Evolutionary conservation across 2,888 invertebrate species (phyloP).

Genomic region (Dioctria linearis): DNA sequence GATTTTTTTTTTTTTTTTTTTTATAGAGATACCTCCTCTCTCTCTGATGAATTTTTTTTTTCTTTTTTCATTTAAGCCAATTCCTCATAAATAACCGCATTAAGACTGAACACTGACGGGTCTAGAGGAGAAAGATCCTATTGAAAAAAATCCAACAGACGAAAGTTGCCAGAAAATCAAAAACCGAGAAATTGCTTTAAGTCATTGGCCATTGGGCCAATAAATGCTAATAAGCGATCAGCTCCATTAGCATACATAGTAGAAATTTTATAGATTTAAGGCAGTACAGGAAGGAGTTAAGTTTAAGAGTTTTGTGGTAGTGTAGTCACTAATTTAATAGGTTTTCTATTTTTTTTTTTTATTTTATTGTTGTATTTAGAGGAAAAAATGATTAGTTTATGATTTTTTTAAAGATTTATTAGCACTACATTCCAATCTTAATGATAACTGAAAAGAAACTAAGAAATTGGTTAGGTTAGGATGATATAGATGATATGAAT

Average conservation of each 20-base stretch:
- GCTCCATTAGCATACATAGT: slow-evolving; percentile 1
- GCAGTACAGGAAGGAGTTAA: background rate
- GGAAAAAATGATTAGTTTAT: too few species aligned
- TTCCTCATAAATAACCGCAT: slow-evolving; percentile 48
- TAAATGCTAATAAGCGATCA: background rate
- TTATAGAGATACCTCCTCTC: background rate
- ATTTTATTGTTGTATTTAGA: too few species aligned
- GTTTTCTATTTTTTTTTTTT: too few species aligned
- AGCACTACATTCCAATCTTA: too few species aligned
- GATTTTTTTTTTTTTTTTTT: slow-evolving; percentile 27
- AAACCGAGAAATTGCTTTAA: background rate
- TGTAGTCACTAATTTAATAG: too few species aligned
- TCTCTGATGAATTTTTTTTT: slow-evolving; percentile 16
- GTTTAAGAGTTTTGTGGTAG: too few species aligned
- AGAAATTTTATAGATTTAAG: background rate
- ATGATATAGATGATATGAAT: too few species aligned
- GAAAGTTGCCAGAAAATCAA: background rate
- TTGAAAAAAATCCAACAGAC: background rate
- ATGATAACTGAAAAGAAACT: too few species aligned
- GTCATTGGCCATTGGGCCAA: background rate
- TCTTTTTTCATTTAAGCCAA: slow-evolving; percentile 25
- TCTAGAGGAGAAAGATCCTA: background rate
- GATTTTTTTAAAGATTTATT: too few species aligned
- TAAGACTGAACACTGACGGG: slow-evolving; percentile 26
- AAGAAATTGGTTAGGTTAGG: too few species aligned